Evolutionary conservation across 1,140 invertebrate genomes (phyloP).

Genomic region (Prorops nasuta): DNA sequence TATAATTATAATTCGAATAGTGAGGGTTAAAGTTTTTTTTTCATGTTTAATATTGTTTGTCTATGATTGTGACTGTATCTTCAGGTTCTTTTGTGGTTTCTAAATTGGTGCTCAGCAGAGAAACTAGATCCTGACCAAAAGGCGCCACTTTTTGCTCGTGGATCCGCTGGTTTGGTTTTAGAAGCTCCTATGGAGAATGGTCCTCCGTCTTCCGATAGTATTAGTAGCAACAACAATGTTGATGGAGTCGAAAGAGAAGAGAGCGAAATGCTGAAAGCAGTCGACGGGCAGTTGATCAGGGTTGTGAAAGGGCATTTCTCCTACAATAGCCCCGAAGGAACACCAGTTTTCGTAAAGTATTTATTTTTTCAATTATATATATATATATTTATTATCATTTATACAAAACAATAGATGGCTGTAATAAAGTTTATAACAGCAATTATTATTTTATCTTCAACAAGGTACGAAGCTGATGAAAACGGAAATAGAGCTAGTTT

Average conservation of each 20-base stretch:
- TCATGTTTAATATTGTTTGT: no score
- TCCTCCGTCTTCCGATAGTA: constrained; percentile 2
- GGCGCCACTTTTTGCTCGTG: constrained; percentile 41
- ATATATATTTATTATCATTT: no score
- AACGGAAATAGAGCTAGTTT: constrained; percentile 52
- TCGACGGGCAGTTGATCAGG: constrained; percentile 41
- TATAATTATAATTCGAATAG: no score
- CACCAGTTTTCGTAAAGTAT: constrained; percentile 48
- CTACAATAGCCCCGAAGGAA: constrained; percentile 50
- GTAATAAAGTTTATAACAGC: no score
- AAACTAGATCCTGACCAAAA: constrained; percentile 42
- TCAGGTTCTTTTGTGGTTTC: no score
- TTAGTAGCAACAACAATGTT: constrained; percentile 2
- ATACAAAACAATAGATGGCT: background rate
- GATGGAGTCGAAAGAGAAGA: constrained; percentile 42
- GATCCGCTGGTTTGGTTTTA: constrained; percentile 40
- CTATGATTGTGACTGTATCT: no score
- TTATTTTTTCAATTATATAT: background rate
- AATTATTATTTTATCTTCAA: no score
- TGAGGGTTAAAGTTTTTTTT: no score
- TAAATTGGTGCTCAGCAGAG: constrained; percentile 32
- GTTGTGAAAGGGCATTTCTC: constrained; percentile 43
- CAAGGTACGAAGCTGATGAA: constrained; percentile 52
- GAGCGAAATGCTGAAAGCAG: constrained; percentile 38
- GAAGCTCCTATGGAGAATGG: constrained; percentile 27